Evolutionary conservation across 2,888 invertebrate genomes (phyloP), one percentile per base, ranked within the genome.

Genomic region (Chrysomela aeneicollis): DNA sequence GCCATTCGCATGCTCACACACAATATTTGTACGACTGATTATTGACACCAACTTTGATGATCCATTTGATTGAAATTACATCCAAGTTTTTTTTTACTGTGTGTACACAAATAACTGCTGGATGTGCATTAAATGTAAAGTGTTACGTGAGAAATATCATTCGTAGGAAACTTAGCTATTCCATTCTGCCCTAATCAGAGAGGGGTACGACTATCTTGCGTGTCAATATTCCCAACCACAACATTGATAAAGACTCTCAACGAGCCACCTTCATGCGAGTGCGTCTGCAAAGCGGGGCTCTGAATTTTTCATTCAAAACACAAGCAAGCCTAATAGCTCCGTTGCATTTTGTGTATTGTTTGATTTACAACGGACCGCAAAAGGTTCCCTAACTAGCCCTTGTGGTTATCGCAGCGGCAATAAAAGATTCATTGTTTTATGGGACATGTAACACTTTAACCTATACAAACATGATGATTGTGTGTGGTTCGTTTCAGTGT

Each of bases 291-390:
- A 3, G 26, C 26, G 15, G 6, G 67, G 64, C 70, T 69, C 74
- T 73, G 75, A 77, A 78, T 76, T 76, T 78, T 76, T 75, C 72
- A 76, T 73, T 5, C 3, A 73, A 77, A 77, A 79, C 79, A 79
- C 75, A 80, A 78, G 79, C 79, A 78, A 76, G 73, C 74, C 72
- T 77, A 77, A 74, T 75, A 74, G 74, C 69, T 57, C 69, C 73
- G 71, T 68, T 75, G 71, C 67, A 68, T 71, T 73, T 71, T 69
- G 71, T 71, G 71, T 71, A 71, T 73, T 76, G 75, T 79, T 77
- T 79, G 78, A 79, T 80, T 79, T 79, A 79, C 76, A 74, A 70
- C 64, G 71, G 42, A 77, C 78, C 79, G 74, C 79, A 79, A 79
- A 77, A 76, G 79, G 76, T 76, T 77, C 73, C 67, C 70, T 76